Percentiles rank a stretch among this genome's conserved stretches.
Evolutionary conservation across 2,888 invertebrate genomes (phyloP).

Genomic region (Saturnia pavonia): DNA sequence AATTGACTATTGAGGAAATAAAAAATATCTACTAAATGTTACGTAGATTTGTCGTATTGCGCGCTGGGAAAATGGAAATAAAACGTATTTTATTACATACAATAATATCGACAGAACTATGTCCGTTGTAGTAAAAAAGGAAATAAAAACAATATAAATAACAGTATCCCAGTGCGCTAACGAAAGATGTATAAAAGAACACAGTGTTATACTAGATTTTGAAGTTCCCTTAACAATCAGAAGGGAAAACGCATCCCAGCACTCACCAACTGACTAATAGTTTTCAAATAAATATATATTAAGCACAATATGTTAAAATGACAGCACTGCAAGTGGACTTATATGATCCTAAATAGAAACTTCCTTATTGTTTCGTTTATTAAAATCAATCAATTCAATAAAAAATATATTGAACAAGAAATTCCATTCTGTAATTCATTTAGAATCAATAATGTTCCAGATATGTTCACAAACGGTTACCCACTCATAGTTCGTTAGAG

Average conservation of each 20-base stretch:
- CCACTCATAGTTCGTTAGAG: neutral
- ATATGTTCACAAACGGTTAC: neutral
- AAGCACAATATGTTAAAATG: neutral
- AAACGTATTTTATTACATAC: constrained; percentile 51
- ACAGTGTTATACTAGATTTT: neutral
- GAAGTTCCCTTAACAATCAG: neutral
- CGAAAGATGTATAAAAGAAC: neutral
- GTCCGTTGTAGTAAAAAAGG: neutral
- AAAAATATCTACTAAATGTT: constrained; percentile 39
- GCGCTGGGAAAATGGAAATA: constrained; percentile 45
- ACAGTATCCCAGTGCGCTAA: neutral
- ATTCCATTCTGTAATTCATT: neutral
- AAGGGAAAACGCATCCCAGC: neutral
- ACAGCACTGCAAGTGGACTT: neutral
- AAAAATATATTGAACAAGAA: neutral
- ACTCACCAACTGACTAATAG: neutral
- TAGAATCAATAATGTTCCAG: neutral
- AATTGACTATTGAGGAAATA: constrained; percentile 58
- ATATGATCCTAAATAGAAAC: neutral
- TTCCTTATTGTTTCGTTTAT: too few relatives aligned
- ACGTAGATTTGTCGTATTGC: constrained; percentile 2
- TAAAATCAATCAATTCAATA: neutral
- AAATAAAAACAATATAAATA: neutral
- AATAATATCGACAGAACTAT: constrained; percentile 26
- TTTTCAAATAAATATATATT: neutral